Percentiles rank a stretch among this genome's conserved stretches.
These are phyloP conservation scores for Spea bombifrons DNA, from an alignment of 2,113 vertebrate genomes.

Conservation along the genomic window DNA sequence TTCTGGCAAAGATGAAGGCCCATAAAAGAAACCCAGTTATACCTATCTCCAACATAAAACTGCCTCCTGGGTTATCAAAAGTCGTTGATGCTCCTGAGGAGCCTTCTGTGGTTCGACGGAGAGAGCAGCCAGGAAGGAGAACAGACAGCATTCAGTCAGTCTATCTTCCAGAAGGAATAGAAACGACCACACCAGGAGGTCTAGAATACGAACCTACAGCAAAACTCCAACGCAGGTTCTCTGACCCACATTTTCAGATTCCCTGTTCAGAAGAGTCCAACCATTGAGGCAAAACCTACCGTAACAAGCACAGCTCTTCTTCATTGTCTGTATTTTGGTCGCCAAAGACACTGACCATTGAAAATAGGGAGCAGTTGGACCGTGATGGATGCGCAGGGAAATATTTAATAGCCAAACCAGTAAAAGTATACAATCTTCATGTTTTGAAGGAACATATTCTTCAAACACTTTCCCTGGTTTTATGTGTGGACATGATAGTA, in stretches of 20 bases:
- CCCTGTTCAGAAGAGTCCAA: conserved; percentile 52
- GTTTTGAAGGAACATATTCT: too few relatives aligned
- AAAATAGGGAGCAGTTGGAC: not conserved
- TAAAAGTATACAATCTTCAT: too few relatives aligned
- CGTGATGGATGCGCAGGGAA: not conserved
- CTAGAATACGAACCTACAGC: conserved; percentile 39
- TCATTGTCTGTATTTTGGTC: not conserved
- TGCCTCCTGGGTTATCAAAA: conserved; percentile 68
- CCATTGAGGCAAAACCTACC: conserved; percentile 16
- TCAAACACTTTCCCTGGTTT: too few relatives aligned
- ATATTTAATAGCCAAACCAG: too few relatives aligned
- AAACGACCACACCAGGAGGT: conserved; percentile 48
- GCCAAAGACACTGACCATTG: not conserved
- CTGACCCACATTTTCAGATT: conserved; percentile 73
- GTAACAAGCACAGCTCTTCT: not conserved
- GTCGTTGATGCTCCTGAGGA: conserved; percentile 47
- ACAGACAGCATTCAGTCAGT: conserved; percentile 83
- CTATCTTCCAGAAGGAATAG: conserved; percentile 64
- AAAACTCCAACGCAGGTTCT: conserved; percentile 76
- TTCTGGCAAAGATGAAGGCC: conserved; percentile 66
- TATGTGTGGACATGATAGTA: not conserved
- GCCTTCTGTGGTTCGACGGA: conserved; percentile 51
- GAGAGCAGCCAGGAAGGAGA: conserved; percentile 71
- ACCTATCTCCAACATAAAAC: conserved; percentile 79
- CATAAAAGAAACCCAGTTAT: conserved; percentile 74